Evolutionary conservation across 2,797 vertebrate genomes (phyloP), one percentile per base, ranked within the genome.

Genomic region (Hoplostethus atlanticus): DNA sequence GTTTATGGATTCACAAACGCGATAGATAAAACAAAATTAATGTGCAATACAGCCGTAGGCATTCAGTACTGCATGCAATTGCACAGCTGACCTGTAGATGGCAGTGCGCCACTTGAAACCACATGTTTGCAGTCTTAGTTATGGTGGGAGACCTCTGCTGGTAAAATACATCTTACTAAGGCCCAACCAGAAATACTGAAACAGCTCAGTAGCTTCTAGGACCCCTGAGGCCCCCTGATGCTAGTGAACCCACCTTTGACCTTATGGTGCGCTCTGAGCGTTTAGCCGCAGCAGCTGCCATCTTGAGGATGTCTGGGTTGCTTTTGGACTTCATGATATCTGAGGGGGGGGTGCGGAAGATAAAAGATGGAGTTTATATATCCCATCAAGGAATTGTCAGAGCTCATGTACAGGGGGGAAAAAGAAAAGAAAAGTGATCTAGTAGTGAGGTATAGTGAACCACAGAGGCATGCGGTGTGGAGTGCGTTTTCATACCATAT

Each of bases 281-380:
- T 75, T 95, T 96, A 25, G 95, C 94, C 42, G 95, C 95, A 4
- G 94, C 94, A 5, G 94, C 95, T 3, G 95, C 95, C 93, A 96
- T 95, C 91, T 96, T 96, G 1, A 96, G 91, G 76, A 96, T 96
- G 86, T 96, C 95, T 10, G 95, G 95, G 88, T 96, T 95, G 79
- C 95, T 96, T 90, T 95, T 96, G 72, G 95, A 96, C 91, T 96
- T 96, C 95, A 96, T 95, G 84, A 96, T 96, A 84, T 96, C 95
- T 96, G 56, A 25, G 40, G 72, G 42, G 56, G 53, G 55, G 57
- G 5, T 28, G 56, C 0, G 60, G 61, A 68, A 21, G 21, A 21
- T 21, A 21, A 21, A 21, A 21, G 21, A 21, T 21, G 21, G 21
- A 21, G 21, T 21, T 21, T 21, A 21, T 21, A 21, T 21, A 21